Base-by-base conservation (phyloP, 2,797 vertebrate genomes). In the Cossypha heuglini region DNA sequence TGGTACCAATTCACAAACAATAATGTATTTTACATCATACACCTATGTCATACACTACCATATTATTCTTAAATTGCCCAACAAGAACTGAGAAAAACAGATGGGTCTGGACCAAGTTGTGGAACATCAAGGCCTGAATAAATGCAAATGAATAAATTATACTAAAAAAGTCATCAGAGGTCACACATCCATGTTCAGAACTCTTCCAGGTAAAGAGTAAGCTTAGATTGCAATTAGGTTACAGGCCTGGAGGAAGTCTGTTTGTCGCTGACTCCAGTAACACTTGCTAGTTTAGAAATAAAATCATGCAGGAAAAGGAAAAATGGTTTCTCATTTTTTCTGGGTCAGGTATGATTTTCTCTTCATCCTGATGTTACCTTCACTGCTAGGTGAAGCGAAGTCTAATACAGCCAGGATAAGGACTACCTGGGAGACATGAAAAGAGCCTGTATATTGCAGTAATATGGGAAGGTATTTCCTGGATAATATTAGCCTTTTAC, bases 391-490 rank as follows among this genome's bases (percentile, higher is more conserved):
- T 79, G 22, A 37, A 52, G 20, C 40, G 6, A 85, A 82, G 9
- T 66, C 35, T 73, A 76, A 80, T 43, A 49, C 3, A 26, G 25
- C 15, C 40, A 67, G 33, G 9, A 71, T 21, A 55, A 68, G 5
- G 18, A 78, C 35, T 31, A 33, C 7, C 7, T 20, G 14, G 11
- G 6, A 63, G 63, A 78, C 0, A 0, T 26, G 24, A 72, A 42
- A 88, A 73, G 6, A 73, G 24, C 15, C 38, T 51, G 2, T 28
- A 61, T 43, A 61, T 85, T 91, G 16, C 2, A 3, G 33, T 46
- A 51, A 78, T 29, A 11, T 38, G 19, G 4, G 24, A 22, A 73
- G 9, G 3, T 11, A 24, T 61, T 31, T 85, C 45, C 62, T 58
- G 35, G 10, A 28, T 49, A 72, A 35, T 61, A 74, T 35, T 45